These are phyloP conservation scores for Columbina picui DNA, from an alignment of 2,113 vertebrate species.

Conservation along the genomic window DNA sequence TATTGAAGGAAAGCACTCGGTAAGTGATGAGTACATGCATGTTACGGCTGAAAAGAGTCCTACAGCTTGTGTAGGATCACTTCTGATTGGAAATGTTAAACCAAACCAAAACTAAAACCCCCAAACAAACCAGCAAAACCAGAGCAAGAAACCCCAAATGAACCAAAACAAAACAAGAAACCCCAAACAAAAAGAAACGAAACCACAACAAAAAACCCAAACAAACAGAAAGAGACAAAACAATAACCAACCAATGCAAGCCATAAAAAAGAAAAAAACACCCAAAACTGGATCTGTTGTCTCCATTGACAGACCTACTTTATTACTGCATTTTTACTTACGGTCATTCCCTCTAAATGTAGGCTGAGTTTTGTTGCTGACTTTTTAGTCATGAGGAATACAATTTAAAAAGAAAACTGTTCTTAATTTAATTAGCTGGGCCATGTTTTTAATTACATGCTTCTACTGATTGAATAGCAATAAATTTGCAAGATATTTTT, in stretches of 20 bases:
- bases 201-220: too few species aligned
- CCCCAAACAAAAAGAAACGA: too few species aligned
- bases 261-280: too few species aligned
- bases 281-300: not conserved
- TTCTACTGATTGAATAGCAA: not conserved
- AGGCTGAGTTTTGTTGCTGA: not conserved
- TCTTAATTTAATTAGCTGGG: not conserved
- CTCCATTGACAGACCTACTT: not conserved
- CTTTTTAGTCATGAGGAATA: not conserved
- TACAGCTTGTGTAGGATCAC: not conserved
- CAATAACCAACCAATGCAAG: too few species aligned
- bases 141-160: too few species aligned
- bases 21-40: not conserved
- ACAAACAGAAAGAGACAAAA: too few species aligned
- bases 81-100: not conserved
- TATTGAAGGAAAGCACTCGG: not conserved
- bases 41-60: not conserved
- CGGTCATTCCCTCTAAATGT: rapidly evolving
- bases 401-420: not conserved
- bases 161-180: too few species aligned
- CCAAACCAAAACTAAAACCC: not conserved
- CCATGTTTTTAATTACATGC: slow-evolving; percentile 15
- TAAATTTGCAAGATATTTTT: not conserved
- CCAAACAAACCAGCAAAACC: not conserved
- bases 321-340: not conserved